Evolutionary conservation across 2,113 vertebrate genomes (phyloP), one percentile per base, ranked within the genome.

Genomic region (Aphyosemion australe): DNA sequence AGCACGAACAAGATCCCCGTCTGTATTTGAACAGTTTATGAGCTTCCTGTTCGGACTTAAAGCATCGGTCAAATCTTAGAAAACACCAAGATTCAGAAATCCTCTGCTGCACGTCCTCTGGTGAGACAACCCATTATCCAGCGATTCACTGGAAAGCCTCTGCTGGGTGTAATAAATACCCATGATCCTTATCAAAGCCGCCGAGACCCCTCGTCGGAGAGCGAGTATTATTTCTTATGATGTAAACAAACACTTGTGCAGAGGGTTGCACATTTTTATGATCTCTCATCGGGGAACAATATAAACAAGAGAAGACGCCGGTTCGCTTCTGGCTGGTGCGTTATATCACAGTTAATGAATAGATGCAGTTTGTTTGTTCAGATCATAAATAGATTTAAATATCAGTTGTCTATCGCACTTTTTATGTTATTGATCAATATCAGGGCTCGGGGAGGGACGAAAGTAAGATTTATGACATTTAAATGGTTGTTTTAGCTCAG

Each of bases 101-200:
- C 48, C n/a, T 70, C 55, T 42, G 26, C 65, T 70, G 37, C 49
- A 61, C 55, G 61, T 58, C 56, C 64, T 56, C 61, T 16, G 55
- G 47, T 19, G 68, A 72, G 72, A 76, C 66, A 47, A 66, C 37
- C 74, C 62, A 77, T 85, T 77, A 76, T 71, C 78, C 70, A 58
- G 53, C 67, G 64, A 72, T 81, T 85, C 70, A 61, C 16, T 78
- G 61, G 66, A 77, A 87, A 54, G 47, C 32, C 84, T 72, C 86
- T 62, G 50, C 56, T 58, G 86, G 69, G 89, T 70, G 65, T 70
- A 72, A 85, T 90, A 86, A 89, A 89, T 84, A 85, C 60, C 67
- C 69, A 39, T 41, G 71, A 79, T 86, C 74, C 82, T 85, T 80
- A 82, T 87, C 76, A 68, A 78, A 57, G 65, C 80, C 53, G 0